phyloP scores from a whole-genome alignment of 1,140 invertebrate genomes.

The Lutraria rhynchaena region DNA sequence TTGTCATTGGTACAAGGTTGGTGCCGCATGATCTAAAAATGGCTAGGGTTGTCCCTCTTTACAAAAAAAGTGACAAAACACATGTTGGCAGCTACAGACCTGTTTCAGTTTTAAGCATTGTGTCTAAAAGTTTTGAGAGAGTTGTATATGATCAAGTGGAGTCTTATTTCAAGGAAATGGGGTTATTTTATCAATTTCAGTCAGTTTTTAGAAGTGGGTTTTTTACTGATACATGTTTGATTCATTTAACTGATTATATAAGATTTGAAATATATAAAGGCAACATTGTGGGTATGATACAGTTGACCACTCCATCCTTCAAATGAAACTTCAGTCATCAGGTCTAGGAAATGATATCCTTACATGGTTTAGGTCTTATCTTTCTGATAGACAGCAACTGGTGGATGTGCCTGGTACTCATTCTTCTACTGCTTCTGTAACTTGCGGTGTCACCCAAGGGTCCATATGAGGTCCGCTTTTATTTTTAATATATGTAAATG shows the following conservation, averaged over 20 bases:
- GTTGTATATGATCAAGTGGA: constrained; percentile 51
- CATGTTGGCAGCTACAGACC: constrained; percentile 38
- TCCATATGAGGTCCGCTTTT: constrained; percentile 52
- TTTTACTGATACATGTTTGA: constrained; percentile 42
- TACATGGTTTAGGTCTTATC: constrained; percentile 55
- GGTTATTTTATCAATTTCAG: constrained; percentile 38
- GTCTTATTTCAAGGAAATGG: constrained; percentile 35
- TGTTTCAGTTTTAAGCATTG: constrained; percentile 23
- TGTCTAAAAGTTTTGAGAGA: constrained; percentile 40
- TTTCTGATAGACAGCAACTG: constrained; percentile 54
- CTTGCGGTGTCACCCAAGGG: constrained; percentile 57
- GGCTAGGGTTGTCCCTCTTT: constrained; percentile 28
- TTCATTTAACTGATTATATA: constrained; percentile 38
- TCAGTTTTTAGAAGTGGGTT: constrained; percentile 33
- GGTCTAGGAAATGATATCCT: constrained; percentile 45
- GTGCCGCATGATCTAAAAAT: constrained; percentile 44
- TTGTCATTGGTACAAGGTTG: background rate
- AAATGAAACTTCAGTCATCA: constrained; percentile 18
- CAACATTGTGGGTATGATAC: constrained; percentile 47
- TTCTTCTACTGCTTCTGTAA: constrained; percentile 28
- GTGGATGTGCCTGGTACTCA: constrained; percentile 41
- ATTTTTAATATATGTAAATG: constrained; percentile 63
- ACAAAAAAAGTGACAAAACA: constrained; percentile 45
- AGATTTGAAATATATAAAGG: constrained; percentile 43
- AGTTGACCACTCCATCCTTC: constrained; percentile 52